A percentile compares a stretch with the other conserved stretches of the same genome.
Conservation (phyloP, 2,797 vertebrate species). For the Fringilla coelebs region DNA sequence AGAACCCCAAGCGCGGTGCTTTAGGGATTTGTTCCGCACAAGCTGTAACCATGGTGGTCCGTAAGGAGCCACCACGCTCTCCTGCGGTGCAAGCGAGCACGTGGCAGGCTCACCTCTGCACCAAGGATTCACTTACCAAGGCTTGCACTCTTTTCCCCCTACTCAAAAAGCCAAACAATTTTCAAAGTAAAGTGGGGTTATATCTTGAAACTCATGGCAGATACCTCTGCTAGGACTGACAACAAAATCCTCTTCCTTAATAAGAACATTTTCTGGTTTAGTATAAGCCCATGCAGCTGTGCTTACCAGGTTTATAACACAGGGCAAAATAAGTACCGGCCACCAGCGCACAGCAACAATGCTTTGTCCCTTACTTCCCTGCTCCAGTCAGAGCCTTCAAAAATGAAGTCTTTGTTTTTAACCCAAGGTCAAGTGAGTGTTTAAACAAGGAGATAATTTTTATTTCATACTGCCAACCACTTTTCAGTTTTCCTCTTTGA, state of each 20-base stretch:
- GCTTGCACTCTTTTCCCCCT: neutral
- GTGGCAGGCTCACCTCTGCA: neutral
- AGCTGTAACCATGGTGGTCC: neutral
- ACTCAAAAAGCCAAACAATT: neutral
- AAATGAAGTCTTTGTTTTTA: neutral
- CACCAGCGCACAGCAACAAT: fast-evolving
- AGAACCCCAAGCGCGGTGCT: neutral
- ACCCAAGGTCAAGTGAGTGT: neutral
- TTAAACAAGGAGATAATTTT: neutral
- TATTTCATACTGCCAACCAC: neutral
- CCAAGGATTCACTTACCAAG: neutral
- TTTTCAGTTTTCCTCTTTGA: neutral
- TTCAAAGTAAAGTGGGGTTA: neutral
- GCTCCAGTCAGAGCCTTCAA: neutral
- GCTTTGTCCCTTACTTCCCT: neutral
- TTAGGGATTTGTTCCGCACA: neutral
- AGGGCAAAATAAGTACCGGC: neutral
- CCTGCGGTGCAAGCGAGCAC: fast-evolving
- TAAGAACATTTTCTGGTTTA: neutral
- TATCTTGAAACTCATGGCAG: neutral
- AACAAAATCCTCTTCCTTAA: neutral
- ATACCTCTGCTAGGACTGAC: neutral
- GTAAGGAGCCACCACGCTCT: fast-evolving
- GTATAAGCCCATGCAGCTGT: neutral
- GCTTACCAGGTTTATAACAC: neutral